Conservation (phyloP, 1,140 invertebrate species). For the Tenebrio molitor region DNA sequence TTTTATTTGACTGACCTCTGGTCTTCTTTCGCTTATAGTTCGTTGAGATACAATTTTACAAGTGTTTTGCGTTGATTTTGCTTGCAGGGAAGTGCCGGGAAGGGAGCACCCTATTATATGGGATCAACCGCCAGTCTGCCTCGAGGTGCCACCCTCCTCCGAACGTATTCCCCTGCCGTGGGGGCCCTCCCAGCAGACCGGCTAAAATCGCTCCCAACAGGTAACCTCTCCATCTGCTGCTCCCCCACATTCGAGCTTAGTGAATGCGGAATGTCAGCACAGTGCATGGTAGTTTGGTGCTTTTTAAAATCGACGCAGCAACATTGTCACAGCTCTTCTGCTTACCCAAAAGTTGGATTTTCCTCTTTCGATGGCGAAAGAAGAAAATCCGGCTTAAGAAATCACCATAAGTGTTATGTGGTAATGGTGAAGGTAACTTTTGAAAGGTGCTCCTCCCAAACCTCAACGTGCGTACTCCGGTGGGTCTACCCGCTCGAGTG, state of each 20-base stretch:
- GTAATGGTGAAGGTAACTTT: conserved; percentile 64
- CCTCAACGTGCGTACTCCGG: conserved; percentile 73
- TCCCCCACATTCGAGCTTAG: neutral
- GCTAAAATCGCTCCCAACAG: conserved; percentile 69
- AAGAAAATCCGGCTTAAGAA: neutral
- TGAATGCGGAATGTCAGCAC: conserved; percentile 17
- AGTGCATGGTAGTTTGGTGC: conserved; percentile 27
- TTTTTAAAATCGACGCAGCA: no score
- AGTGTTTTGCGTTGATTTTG: neutral
- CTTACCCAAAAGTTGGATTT: conserved; percentile 21
- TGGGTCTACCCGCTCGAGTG: conserved; percentile 65
- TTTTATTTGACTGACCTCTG: no score
- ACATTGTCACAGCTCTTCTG: neutral
- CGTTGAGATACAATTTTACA: no score
- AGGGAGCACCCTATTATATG: conserved; percentile 70
- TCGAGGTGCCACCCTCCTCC: conserved; percentile 72
- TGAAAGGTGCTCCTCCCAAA: conserved; percentile 73
- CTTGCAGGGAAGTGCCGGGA: conserved; percentile 67
- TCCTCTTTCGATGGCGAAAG: conserved; percentile 7
- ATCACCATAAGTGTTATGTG: conserved; percentile 33
- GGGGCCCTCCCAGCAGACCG: conserved; percentile 71
- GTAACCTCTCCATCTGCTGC: conserved; percentile 64
- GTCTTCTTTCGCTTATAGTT: no score
- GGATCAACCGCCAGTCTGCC: conserved; percentile 69
- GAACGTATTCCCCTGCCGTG: conserved; percentile 78